A percentile compares a stretch with the other conserved stretches of the same genome.
Evolutionary conservation across 2,113 vertebrate genomes (phyloP).

Genomic region (Pogonocichla stellata): DNA sequence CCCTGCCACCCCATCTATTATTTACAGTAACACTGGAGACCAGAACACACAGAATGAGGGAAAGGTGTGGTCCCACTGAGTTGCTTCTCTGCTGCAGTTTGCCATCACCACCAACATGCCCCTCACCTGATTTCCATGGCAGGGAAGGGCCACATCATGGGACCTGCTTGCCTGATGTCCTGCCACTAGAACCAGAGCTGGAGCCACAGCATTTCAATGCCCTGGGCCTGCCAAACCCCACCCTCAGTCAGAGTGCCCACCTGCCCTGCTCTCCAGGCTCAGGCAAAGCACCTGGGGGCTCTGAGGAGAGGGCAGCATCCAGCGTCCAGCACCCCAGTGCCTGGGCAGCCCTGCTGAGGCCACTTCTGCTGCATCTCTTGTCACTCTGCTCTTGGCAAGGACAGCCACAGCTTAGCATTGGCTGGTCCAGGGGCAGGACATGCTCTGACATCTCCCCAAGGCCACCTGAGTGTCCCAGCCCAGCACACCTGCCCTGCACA

Average conservation of each 20-base stretch:
- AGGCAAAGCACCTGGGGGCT: background rate
- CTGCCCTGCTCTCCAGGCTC: background rate
- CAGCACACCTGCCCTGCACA: background rate
- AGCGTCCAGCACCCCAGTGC: background rate
- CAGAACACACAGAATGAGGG: background rate
- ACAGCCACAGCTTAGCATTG: background rate
- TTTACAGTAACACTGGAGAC: background rate
- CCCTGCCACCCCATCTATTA: background rate
- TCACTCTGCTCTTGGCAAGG: background rate
- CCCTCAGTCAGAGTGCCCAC: rapidly evolving
- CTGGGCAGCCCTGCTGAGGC: background rate
- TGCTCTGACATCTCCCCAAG: background rate
- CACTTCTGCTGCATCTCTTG: background rate
- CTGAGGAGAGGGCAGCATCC: background rate
- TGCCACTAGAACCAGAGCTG: background rate
- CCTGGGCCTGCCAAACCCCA: background rate
- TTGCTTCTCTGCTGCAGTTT: background rate
- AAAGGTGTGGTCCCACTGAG: background rate
- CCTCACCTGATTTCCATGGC: rapidly evolving
- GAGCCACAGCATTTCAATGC: rapidly evolving
- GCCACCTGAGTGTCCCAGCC: background rate
- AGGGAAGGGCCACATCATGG: rapidly evolving
- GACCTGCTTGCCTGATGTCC: background rate
- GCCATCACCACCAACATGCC: rapidly evolving
- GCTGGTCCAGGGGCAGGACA: background rate